Evolutionary conservation across 2,113 vertebrate genomes (phyloP).

Genomic region (Ivindomyrus marchei): DNA sequence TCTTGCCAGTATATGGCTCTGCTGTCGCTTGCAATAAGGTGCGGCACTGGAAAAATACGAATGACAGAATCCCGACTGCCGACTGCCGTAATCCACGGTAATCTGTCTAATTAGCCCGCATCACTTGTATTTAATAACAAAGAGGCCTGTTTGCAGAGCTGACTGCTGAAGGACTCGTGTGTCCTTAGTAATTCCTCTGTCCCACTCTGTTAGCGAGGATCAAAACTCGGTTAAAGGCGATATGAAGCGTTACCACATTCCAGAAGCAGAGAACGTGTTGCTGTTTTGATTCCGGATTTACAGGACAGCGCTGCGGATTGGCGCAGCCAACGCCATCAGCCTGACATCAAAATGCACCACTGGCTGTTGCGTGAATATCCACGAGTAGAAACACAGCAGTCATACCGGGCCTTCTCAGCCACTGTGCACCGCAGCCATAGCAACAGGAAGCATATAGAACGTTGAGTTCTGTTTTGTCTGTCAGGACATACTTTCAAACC

Average conservation of each 20-base stretch:
- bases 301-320: not conserved
- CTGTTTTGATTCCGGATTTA: not conserved
- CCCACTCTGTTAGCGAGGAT: slow-evolving; percentile 44
- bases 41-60: slow-evolving; percentile 56
- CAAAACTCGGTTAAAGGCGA: not conserved
- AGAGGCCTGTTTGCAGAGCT: slow-evolving; percentile 51
- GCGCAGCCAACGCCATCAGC: not conserved
- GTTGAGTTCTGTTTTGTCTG: not conserved
- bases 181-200: slow-evolving; percentile 45
- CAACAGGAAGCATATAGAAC: not conserved
- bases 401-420: not conserved
- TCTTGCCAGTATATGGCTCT: slow-evolving; percentile 25
- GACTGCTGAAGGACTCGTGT: slow-evolving; percentile 58
- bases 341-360: not conserved
- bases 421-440: not conserved
- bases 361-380: not conserved
- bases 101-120: slow-evolving; percentile 64
- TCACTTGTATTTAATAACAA: slow-evolving; percentile 62
- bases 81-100: slow-evolving; percentile 59
- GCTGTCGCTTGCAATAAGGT: slow-evolving; percentile 42
- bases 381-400: not conserved
- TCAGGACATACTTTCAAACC: not conserved
- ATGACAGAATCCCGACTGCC: slow-evolving; percentile 47
- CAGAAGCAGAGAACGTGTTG: not conserved
- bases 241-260: not conserved